A percentile compares a stretch with the other conserved stretches of the same genome.
Evolutionary conservation across 2,888 invertebrate genomes (phyloP).

Genomic region (Spisula subtruncata): DNA sequence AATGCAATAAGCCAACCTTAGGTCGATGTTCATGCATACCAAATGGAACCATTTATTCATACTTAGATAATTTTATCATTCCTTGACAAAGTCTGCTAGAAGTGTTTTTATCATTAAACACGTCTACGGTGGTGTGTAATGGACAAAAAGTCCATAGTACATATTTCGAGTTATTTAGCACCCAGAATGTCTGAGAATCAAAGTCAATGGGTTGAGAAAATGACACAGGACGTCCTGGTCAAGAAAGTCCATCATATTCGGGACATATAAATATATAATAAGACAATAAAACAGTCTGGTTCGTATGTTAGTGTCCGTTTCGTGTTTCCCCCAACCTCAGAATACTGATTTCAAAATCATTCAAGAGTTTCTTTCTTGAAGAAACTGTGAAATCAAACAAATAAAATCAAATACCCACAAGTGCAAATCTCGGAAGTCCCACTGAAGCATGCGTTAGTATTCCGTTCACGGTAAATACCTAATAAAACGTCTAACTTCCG

Average conservation of each 20-base stretch:
- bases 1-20: neutral
- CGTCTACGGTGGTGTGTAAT: neutral
- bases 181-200: too few relatives aligned
- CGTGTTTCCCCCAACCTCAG: neutral
- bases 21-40: neutral
- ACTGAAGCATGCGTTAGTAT: neutral
- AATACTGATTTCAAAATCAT: too few relatives aligned
- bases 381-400: neutral
- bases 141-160: neutral
- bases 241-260: too few relatives aligned
- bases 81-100: neutral
- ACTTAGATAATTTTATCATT: neutral
- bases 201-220: too few relatives aligned
- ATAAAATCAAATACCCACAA: neutral
- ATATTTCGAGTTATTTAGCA: neutral
- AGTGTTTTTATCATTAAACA: neutral
- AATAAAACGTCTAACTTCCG: neutral
- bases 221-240: too few relatives aligned
- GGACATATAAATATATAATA: too few relatives aligned
- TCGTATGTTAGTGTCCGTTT: neutral
- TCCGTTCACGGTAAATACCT: neutral
- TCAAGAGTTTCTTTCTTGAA: too few relatives aligned
- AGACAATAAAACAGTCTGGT: neutral
- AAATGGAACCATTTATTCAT: neutral
- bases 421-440: neutral